phyloP scores from a whole-genome alignment of 2,888 invertebrate species.

The Meliscaeva auricollis region DNA sequence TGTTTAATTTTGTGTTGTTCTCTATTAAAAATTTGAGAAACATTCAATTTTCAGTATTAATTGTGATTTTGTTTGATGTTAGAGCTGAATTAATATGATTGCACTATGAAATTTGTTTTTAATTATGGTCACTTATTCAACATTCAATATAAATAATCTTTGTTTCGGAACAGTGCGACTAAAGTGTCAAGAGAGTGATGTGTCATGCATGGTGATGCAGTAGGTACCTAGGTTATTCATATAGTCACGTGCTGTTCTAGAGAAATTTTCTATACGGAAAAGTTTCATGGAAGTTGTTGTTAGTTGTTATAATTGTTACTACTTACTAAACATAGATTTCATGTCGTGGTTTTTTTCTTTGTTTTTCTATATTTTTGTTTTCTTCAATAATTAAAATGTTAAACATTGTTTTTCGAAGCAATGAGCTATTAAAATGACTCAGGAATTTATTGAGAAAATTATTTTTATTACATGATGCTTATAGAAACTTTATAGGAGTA shows the following conservation, averaged over 20 bases:
- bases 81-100: not conserved
- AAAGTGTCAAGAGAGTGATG: not conserved
- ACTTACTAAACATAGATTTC: not conserved
- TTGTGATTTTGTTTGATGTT: not conserved
- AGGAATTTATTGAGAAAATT: not conserved
- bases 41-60: not conserved
- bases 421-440: not conserved
- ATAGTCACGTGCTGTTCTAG: slow-evolving; percentile 22
- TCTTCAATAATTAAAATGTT: not conserved
- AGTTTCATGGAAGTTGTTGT: not conserved
- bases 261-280: slow-evolving; percentile 4
- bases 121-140: slow-evolving; percentile 9
- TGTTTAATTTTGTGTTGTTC: slow-evolving; percentile 4
- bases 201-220: not conserved
- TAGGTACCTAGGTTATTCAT: not conserved
- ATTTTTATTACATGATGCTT: not conserved
- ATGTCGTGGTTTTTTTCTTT: not conserved
- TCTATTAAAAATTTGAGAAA: not conserved
- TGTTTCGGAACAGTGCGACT: not conserved
- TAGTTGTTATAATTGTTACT: not conserved
- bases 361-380: not conserved
- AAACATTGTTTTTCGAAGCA: not conserved
- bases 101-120: not conserved
- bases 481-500: not conserved
- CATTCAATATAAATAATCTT: not conserved